A percentile compares a stretch with the other conserved stretches of the same genome.
Evolutionary conservation across 2,888 invertebrate species (phyloP).

Genomic region (Theretra japonica): DNA sequence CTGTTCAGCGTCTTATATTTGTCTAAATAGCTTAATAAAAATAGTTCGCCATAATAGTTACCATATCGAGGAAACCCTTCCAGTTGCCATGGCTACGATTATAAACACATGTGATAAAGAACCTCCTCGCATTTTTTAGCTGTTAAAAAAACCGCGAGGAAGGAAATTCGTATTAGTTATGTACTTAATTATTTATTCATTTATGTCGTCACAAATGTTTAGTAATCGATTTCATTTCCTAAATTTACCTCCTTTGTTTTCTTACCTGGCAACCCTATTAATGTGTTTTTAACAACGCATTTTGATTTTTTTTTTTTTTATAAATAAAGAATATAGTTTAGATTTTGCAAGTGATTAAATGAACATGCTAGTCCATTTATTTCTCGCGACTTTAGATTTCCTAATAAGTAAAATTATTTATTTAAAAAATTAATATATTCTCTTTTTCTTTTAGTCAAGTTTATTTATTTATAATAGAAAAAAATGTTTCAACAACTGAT

Average conservation of each 20-base stretch:
- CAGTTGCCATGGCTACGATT: neutral
- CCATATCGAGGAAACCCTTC: neutral
- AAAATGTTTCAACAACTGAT: neutral
- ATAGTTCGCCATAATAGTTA: constrained; percentile 9
- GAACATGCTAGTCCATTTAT: constrained; percentile 14
- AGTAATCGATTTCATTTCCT: neutral
- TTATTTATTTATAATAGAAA: neutral
- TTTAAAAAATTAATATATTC: constrained; percentile 4
- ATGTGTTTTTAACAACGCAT: neutral
- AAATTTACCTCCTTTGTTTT: neutral
- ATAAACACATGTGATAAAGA: neutral
- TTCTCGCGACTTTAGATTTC: constrained; percentile 19
- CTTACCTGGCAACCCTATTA: neutral
- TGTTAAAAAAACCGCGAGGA: neutral
- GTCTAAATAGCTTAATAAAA: neutral
- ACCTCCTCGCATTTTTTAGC: neutral
- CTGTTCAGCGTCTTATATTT: neutral
- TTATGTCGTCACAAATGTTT: neutral
- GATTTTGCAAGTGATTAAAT: constrained; percentile 19
- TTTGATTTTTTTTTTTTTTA: neutral
- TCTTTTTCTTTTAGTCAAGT: neutral
- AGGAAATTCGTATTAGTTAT: neutral
- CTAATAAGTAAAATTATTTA: constrained; percentile 2
- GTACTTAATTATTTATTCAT: constrained; percentile 10
- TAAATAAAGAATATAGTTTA: neutral